These are phyloP conservation scores for Pholis gunnellus DNA, from an alignment of 2,113 vertebrate genomes.

Conservation along the genomic window DNA sequence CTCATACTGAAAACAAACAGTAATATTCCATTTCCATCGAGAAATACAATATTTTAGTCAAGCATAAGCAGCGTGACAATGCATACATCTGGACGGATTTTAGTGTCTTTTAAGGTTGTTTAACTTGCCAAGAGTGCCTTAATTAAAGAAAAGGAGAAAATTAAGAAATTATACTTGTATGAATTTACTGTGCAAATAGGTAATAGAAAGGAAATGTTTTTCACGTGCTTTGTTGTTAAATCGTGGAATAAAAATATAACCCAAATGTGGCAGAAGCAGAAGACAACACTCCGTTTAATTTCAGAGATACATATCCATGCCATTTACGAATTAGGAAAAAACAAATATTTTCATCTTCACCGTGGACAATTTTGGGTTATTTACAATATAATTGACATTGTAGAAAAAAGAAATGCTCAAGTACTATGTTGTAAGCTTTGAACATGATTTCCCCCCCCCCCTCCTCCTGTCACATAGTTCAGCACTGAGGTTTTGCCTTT, in stretches of 20 bases:
- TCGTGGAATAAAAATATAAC: conserved; percentile 52
- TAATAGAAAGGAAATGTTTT: conserved; percentile 34
- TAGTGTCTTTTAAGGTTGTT: conserved; percentile 6
- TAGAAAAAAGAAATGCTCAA: conserved; percentile 72
- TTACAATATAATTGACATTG: conserved; percentile 67
- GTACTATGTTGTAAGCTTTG: conserved; percentile 68
- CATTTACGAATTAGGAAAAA: conserved; percentile 60
- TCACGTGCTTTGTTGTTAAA: conserved; percentile 57
- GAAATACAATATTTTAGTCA: conserved; percentile 14
- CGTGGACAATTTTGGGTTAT: conserved; percentile 64
- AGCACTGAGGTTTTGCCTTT: conserved; percentile 72
- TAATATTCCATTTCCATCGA: conserved; percentile 19
- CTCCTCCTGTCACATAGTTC: conserved; percentile 48
- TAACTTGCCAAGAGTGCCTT: conserved; percentile 47
- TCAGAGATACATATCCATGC: conserved; percentile 80
- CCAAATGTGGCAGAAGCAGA: conserved; percentile 73
- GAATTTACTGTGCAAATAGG: conserved; percentile 55
- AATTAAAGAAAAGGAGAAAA: neutral
- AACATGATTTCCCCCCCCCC: conserved; percentile 53
- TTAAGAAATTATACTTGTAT: neutral
- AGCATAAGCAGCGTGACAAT: neutral
- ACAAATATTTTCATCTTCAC: conserved; percentile 67
- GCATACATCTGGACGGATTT: conserved; percentile 11
- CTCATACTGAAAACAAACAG: conserved; percentile 5
- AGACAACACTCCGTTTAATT: conserved; percentile 70